Base-by-base conservation (phyloP, 2,113 vertebrate genomes). In the Epinephelus cyanopodus region DNA sequence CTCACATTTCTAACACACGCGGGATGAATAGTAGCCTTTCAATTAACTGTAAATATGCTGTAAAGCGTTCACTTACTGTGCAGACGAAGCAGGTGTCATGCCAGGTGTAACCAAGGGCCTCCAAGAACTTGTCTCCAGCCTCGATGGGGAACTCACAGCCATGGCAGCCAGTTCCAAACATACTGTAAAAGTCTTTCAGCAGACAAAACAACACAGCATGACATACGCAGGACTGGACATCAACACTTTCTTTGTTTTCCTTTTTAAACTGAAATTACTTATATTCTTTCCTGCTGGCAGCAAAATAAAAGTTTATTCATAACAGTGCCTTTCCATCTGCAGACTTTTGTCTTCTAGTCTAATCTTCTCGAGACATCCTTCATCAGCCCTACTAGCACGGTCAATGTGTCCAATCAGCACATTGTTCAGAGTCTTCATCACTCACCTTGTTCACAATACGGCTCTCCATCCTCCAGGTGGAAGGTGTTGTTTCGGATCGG, bases 21-120 rank as follows among this genome's bases (percentile, higher is more conserved):
- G 4, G 58, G 29, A 52, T 23, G 42, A 27, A 39, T 0, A 39
- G 7, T 45, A 52, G 19, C 17, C 10, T 33, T 3, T 73, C 18
- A 6, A 6, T 6, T 62, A 21, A n/a, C 61, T 50, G 14, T 15
- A 50, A 48, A 65, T 18, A 27, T 8, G 21, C n/a, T 23, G 62
- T 50, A 5, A 58, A 2, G 63, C 21, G 4, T 47, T 73, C n/a
- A 93, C 95, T 88, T 95, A 99, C 98, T 0, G 97, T 95, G 89
- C 98, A 99, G 13, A 98, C 97, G 81, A 99, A 99, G 94, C 98
- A 99, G 83, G 97, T 99, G 85, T 99, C 98, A 10, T 99, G 98
- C 98, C 98, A 99, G 89, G 96, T 98, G 87, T 93, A 95, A 33
- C 98, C 98, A 81, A 99, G 93, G 11, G 97, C 98, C 93, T 99